A percentile compares a stretch with the other conserved stretches of the same genome.
Evolutionary conservation across 1,140 invertebrate genomes (phyloP).

Genomic region (Meteorus sp.): DNA sequence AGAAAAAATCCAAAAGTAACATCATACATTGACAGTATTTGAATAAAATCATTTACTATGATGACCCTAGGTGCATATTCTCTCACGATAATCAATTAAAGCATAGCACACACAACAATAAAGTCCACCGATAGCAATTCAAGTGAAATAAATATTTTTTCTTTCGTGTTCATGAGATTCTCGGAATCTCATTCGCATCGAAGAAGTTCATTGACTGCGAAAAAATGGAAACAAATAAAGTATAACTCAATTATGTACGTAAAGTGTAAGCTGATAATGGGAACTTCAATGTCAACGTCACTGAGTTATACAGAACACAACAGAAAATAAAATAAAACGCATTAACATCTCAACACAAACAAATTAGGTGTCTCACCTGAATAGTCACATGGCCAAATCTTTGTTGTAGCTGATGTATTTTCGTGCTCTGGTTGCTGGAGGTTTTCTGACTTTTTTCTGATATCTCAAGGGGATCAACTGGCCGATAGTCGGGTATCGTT

Average conservation of each 20-base stretch:
- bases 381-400: slow-evolving; percentile 67
- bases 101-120: too few species aligned
- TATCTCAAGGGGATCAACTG: slow-evolving; percentile 61
- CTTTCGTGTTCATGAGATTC: too few species aligned
- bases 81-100: too few species aligned
- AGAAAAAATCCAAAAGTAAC: too few species aligned
- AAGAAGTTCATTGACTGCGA: too few species aligned
- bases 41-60: not conserved
- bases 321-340: not conserved
- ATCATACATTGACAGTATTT: too few species aligned
- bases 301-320: not conserved
- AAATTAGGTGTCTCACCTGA: slow-evolving; percentile 43
- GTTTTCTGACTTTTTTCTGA: slow-evolving; percentile 74
- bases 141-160: not conserved
- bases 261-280: not conserved
- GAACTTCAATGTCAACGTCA: not conserved
- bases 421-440: slow-evolving; percentile 73
- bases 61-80: not conserved
- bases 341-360: not conserved
- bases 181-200: too few species aligned
- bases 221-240: not conserved
- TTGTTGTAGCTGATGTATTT: slow-evolving; percentile 74
- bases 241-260: slow-evolving; percentile 1
- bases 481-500: slow-evolving; percentile 82
- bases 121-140: not conserved